Conservation (phyloP, 2,888 invertebrate species). For the Hirtodrosophila histrioides region DNA sequence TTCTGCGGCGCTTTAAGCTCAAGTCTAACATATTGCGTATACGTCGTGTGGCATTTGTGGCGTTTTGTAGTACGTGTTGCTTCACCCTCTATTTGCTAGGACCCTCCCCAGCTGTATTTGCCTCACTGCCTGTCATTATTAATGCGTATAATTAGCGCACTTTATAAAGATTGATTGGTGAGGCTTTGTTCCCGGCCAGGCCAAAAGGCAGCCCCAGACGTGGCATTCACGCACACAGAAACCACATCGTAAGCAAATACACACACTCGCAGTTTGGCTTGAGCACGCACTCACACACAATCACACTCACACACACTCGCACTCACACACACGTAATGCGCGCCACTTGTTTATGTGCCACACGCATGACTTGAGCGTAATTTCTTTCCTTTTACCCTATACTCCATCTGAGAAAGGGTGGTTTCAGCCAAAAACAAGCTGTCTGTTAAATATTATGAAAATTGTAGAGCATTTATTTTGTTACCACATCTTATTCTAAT, state of each 20-base stretch:
- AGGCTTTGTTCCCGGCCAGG: conserved; percentile 35
- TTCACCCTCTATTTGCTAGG: conserved; percentile 3
- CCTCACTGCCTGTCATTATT: conserved; percentile 65
- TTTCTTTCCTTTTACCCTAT: conserved; percentile 48
- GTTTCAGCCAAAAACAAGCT: neutral
- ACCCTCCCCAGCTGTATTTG: conserved; percentile 5
- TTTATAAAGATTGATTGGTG: conserved; percentile 76
- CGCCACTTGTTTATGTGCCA: conserved; percentile 70
- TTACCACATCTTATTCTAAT: neutral
- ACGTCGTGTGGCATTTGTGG: conserved; percentile 24
- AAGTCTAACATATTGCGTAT: conserved; percentile 22
- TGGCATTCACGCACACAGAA: conserved; percentile 33
- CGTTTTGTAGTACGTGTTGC: conserved; percentile 41
- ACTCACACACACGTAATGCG: conserved; percentile 9
- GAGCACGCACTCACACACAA: conserved; percentile 16
- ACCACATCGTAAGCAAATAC: conserved; percentile 61
- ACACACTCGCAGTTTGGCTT: conserved; percentile 16
- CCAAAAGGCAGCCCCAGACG: conserved; percentile 44
- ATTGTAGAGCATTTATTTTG: too few species aligned
- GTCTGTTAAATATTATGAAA: too few species aligned
- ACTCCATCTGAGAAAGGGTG: neutral
- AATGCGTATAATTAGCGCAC: conserved; percentile 72
- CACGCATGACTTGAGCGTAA: conserved; percentile 69
- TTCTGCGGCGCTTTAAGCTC: conserved; percentile 16
- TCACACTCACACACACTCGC: conserved; percentile 24